These are phyloP conservation scores for Brachyistius frenatus DNA, from an alignment of 2,113 vertebrate species.

Conservation along the genomic window DNA sequence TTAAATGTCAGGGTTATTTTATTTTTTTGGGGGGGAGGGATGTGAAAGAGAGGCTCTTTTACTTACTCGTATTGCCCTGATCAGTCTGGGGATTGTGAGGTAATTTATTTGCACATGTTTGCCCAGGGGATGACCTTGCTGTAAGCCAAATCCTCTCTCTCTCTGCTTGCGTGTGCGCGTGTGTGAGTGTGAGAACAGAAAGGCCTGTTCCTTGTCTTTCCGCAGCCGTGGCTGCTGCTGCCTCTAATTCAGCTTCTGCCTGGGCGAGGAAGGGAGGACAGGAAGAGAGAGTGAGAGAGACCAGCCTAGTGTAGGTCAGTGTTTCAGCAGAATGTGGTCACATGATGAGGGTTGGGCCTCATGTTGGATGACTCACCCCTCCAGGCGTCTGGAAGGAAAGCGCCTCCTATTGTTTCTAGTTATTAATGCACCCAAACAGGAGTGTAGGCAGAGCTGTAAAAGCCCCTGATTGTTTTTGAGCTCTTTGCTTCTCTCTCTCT, in stretches of 20 bases:
- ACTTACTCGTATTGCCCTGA: not conserved
- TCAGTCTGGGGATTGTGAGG: constrained; percentile 5
- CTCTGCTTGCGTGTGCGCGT: too few species aligned
- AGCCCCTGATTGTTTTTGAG: constrained; percentile 54
- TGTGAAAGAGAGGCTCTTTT: not conserved
- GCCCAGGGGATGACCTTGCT: constrained; percentile 40
- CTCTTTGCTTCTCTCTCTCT: constrained; percentile 10
- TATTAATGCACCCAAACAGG: constrained; percentile 27
- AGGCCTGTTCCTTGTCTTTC: constrained; percentile 14
- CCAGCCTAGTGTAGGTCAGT: constrained; percentile 66
- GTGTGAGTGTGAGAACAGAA: constrained; percentile 20
- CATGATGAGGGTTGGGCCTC: constrained; percentile 68
- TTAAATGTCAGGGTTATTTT: not conserved
- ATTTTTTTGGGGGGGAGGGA: not conserved
- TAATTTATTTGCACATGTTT: constrained; percentile 12
- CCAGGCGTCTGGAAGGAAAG: constrained; percentile 33
- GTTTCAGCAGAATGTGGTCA: constrained; percentile 69
- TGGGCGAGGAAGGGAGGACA: not conserved
- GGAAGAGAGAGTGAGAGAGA: constrained; percentile 12
- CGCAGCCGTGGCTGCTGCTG: constrained; percentile 8
- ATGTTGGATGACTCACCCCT: constrained; percentile 71
- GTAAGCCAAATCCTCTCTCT: constrained; percentile 19
- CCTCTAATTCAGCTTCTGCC: constrained; percentile 21
- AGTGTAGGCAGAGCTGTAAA: constrained; percentile 13
- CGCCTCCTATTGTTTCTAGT: constrained; percentile 65